Evolutionary conservation across 2,888 invertebrate species (phyloP), one percentile per base, ranked within the genome.

Genomic region (Drosophila multiciliata): DNA sequence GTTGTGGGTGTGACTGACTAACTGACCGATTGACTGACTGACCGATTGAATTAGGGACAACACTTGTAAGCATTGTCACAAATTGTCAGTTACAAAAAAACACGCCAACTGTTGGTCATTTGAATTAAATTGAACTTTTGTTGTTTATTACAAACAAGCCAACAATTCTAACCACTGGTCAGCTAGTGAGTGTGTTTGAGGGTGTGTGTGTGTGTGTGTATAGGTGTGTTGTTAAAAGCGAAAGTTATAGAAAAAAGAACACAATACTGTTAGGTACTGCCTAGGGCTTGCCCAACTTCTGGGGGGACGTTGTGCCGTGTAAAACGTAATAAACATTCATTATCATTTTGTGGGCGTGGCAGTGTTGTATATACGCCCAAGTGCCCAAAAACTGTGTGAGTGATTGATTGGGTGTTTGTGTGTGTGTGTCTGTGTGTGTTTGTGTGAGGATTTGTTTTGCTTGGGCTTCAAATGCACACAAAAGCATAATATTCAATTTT

Each of bases 241-340:
- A 74, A 69, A 71, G 68, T 74, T 71, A 82, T 71, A 85, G 45
- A 86, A 77, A 61, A 69, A 59, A 75, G 66, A 77, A 87, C 83
- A 83, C 88, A 86, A 88, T 86, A 89, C 89, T 80, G 80, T 80
- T 79, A 82, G 82, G 77, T 82, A 79, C 69, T 85, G 87, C 80
- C 83, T 86, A 75, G 81, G 82, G 84, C 89, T 73, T 73, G 75
- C 70, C 84, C 75, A 78, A 58, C 67, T 78, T 62, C 66, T 68
- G 73, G 69, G 61, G 50, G 42, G 26, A 55, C 68, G 68, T 67
- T 78, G 83, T 80, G 86, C 80, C 77, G 72, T 84, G 85, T 84
- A 75, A 84, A 87, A 87, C 80, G 36, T 87, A 87, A 76, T 83
- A 87, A 84, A 85, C 88, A 81, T 72, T 75, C 58, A 72, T 26